Percentiles rank a stretch among this genome's conserved stretches.
Evolutionary conservation across 2,888 invertebrate genomes (phyloP).

Genomic region (Hypolimnas misippus): DNA sequence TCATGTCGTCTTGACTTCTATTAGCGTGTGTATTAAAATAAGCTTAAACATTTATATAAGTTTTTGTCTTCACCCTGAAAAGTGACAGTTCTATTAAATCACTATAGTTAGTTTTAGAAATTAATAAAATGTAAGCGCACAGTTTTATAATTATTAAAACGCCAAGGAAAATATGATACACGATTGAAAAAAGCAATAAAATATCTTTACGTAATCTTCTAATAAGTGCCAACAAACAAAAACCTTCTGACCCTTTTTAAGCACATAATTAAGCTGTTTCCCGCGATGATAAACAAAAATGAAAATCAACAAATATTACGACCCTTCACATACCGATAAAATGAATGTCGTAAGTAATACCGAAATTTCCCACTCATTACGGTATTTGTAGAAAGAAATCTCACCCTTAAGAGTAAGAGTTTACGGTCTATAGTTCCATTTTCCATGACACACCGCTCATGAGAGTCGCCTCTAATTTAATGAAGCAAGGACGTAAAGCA

Average conservation of each 20-base stretch:
- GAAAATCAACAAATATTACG: slow-evolving; percentile 20
- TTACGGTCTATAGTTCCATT: slow-evolving; percentile 21
- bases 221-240: background rate
- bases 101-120: too few species aligned
- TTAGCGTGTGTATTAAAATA: too few species aligned
- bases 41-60: too few species aligned
- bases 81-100: too few species aligned
- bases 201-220: too few species aligned
- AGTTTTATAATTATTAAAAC: too few species aligned
- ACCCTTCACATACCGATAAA: slow-evolving; percentile 11
- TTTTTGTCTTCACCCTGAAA: too few species aligned
- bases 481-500: slow-evolving; percentile 23
- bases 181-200: too few species aligned
- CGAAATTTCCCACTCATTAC: slow-evolving; percentile 13
- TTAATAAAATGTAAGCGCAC: too few species aligned
- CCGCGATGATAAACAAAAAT: slow-evolving; percentile 16
- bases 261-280: slow-evolving; percentile 12
- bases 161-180: too few species aligned
- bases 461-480: slow-evolving; percentile 11
- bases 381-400: background rate
- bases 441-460: background rate
- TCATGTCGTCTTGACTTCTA: too few species aligned
- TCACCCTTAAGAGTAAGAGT: background rate
- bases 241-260: background rate
- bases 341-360: too few species aligned